Conservation (phyloP, 2,113 vertebrate species). For the Atractosteus spatula region DNA sequence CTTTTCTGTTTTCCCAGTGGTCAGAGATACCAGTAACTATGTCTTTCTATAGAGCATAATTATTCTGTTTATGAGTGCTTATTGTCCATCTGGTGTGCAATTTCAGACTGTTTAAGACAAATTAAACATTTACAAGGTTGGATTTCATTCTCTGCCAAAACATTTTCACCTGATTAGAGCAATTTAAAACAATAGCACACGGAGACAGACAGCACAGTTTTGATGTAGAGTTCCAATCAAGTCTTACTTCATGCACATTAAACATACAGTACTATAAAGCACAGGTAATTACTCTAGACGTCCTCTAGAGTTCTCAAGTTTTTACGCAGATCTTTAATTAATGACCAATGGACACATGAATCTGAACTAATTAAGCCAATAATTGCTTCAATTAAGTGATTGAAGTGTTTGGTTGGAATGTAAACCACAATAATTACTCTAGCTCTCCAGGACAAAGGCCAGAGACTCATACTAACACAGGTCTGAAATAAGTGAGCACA, state of each 20-base stretch:
- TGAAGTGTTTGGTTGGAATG: too few relatives aligned
- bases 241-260: too few relatives aligned
- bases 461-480: too few relatives aligned
- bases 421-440: too few relatives aligned
- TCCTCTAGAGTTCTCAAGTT: too few relatives aligned
- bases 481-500: too few relatives aligned
- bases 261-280: background rate
- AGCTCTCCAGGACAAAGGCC: too few relatives aligned
- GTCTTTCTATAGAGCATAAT: slow-evolving; percentile 29
- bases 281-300: background rate
- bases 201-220: background rate
- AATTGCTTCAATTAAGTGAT: too few relatives aligned
- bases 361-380: too few relatives aligned
- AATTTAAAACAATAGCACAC: background rate
- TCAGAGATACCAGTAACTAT: slow-evolving; percentile 14
- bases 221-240: too few relatives aligned
- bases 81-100: slow-evolving; percentile 53
- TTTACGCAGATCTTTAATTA: too few relatives aligned
- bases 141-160: slow-evolving; percentile 20
- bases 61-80: slow-evolving; percentile 26
- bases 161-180: slow-evolving; percentile 21
- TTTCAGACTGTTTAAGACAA: slow-evolving; percentile 45
- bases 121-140: slow-evolving; percentile 51
- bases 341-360: too few relatives aligned
- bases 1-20: slow-evolving; percentile 14